These are phyloP conservation scores for Cepphus grylle DNA, from an alignment of 2,113 vertebrate genomes.

Conservation along the genomic window DNA sequence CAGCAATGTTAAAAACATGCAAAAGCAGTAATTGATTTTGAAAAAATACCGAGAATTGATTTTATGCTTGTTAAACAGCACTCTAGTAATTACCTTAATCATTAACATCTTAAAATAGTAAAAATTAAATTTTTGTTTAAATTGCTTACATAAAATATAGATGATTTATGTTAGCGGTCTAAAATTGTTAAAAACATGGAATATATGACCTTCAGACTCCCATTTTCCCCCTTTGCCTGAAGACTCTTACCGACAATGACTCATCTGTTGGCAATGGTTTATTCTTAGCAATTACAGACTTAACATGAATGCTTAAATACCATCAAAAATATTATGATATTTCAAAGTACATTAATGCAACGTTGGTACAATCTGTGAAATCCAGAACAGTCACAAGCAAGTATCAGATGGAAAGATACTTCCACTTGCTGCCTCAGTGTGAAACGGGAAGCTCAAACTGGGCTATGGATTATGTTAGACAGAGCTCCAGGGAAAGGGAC, in stretches of 20 bases:
- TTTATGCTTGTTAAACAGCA: constrained; percentile 52
- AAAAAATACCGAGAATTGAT: constrained; percentile 34
- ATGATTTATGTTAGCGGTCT: constrained; percentile 44
- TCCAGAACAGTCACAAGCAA: neutral
- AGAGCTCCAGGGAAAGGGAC: neutral
- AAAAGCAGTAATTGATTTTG: constrained; percentile 35
- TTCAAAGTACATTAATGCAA: constrained; percentile 23
- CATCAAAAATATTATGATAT: constrained; percentile 60
- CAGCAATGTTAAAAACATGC: neutral
- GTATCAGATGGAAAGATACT: neutral
- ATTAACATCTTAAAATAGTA: constrained; percentile 64
- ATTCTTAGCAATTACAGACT: constrained; percentile 55
- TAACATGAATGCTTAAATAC: constrained; percentile 60
- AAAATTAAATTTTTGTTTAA: constrained; percentile 56
- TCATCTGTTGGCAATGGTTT: constrained; percentile 47
- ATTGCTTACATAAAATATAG: constrained; percentile 64
- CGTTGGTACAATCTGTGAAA: constrained; percentile 16
- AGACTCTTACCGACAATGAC: constrained; percentile 47
- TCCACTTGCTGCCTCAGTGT: neutral
- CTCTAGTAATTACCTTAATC: constrained; percentile 51
- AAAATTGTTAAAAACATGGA: constrained; percentile 25
- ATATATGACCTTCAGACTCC: constrained; percentile 48
- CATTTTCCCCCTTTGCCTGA: constrained; percentile 15
- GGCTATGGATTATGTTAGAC: neutral
- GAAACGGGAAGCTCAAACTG: neutral